Evolutionary conservation across 2,113 vertebrate species (phyloP).

Genomic region (Rhabdomys dilectus): DNA sequence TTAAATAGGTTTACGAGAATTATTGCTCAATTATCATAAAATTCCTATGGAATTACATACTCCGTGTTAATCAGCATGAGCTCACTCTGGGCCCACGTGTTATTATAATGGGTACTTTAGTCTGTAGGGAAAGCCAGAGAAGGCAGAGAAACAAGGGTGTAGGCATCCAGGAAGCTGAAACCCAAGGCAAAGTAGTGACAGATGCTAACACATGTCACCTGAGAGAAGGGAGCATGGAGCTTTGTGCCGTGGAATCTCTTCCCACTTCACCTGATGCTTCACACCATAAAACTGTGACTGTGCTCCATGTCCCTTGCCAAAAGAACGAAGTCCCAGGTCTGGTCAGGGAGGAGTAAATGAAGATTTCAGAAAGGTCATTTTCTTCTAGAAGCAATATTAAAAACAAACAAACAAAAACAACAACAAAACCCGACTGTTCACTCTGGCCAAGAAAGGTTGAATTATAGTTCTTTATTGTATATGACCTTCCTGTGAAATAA

Average conservation of each 20-base stretch:
- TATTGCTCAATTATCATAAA: conserved; percentile 81
- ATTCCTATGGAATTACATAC: conserved; percentile 76
- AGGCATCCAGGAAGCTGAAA: conserved; percentile 29
- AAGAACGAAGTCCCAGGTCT: background rate
- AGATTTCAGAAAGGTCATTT: conserved; percentile 61
- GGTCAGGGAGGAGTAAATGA: conserved; percentile 69
- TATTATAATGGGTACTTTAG: conserved; percentile 8
- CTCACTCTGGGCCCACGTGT: conserved; percentile 67
- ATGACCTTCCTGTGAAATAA: conserved; percentile 59
- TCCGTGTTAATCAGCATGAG: conserved; percentile 71
- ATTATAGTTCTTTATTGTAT: conserved; percentile 63
- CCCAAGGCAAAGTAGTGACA: background rate
- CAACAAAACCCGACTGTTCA: conserved; percentile 65
- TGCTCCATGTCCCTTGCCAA: background rate
- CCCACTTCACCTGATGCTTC: conserved; percentile 21
- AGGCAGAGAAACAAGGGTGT: conserved; percentile 59
- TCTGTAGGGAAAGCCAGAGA: conserved; percentile 48
- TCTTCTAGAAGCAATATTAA: conserved; percentile 66
- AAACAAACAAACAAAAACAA: conserved; percentile 27
- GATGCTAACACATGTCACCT: background rate
- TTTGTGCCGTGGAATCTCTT: background rate
- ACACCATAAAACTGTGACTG: conserved; percentile 40
- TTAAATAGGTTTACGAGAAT: conserved; percentile 76
- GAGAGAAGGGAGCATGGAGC: background rate
- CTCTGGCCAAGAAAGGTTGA: conserved; percentile 69